These are phyloP conservation scores for Urocyon cinereoargenteus DNA, from an alignment of 2,797 vertebrate genomes.

Conservation along the genomic window DNA sequence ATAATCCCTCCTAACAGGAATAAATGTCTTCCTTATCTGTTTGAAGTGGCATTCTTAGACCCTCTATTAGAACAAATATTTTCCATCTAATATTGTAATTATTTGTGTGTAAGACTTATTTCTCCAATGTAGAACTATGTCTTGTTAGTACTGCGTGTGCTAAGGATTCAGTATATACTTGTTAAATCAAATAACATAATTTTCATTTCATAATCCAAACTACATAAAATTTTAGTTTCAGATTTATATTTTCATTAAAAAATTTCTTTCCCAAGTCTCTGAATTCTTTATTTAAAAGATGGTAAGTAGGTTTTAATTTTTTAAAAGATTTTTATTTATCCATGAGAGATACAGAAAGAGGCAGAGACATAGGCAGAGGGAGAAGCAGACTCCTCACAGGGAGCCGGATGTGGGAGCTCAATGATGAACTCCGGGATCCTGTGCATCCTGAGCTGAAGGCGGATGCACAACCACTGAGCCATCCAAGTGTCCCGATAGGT, in stretches of 20 bases:
- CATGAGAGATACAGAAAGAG: too few species aligned
- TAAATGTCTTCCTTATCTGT: slow-evolving; percentile 9
- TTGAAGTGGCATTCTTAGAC: background rate
- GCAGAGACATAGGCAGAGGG: too few species aligned
- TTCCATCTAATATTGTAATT: slow-evolving; percentile 23
- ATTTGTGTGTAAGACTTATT: background rate
- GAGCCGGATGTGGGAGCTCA: too few species aligned
- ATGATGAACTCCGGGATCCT: too few species aligned
- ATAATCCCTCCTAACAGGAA: background rate
- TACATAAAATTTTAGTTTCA: background rate
- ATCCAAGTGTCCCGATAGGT: background rate
- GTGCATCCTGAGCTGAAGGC: too few species aligned
- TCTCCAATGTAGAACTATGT: background rate
- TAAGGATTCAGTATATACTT: background rate
- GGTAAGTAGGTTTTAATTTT: too few species aligned
- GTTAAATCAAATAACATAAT: background rate
- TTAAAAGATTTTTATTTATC: too few species aligned
- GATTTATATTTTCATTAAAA: background rate
- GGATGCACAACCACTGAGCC: too few species aligned
- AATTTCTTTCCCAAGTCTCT: background rate
- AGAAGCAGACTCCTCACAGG: too few species aligned
- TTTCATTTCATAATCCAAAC: background rate
- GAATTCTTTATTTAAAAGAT: slow-evolving; percentile 34
- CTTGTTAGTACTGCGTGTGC: background rate
- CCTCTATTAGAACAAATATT: slow-evolving; percentile 12